Evolutionary conservation across 2,888 invertebrate genomes (phyloP).

Genomic region (Salticus scenicus): DNA sequence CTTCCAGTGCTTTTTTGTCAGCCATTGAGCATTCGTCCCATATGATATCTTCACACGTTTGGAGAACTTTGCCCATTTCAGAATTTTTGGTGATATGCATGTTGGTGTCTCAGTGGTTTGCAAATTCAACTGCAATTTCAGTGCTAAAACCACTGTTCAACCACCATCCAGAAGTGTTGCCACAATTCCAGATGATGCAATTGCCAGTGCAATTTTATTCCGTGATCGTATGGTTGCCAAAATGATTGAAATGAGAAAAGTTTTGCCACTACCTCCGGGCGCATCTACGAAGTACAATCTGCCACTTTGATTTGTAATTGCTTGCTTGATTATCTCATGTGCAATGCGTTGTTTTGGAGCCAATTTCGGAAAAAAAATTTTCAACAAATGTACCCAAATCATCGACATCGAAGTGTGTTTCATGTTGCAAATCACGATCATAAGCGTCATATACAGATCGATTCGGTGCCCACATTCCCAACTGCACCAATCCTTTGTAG

Average conservation of each 20-base stretch:
- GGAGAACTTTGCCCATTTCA: background rate
- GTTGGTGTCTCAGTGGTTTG: background rate
- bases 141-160: background rate
- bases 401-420: background rate
- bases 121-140: background rate
- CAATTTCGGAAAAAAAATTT: background rate
- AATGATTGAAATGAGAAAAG: background rate
- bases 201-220: background rate
- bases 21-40: too few relatives aligned
- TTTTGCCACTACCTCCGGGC: background rate
- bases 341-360: background rate
- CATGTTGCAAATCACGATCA: background rate
- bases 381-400: background rate
- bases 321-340: background rate
- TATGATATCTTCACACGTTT: too few relatives aligned
- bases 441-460: background rate
- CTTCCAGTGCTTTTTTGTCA: too few relatives aligned
- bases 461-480: background rate
- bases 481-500: background rate
- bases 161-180: background rate
- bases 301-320: background rate
- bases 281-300: background rate
- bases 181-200: background rate
- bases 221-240: background rate
- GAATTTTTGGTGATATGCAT: background rate